A percentile compares a stretch with the other conserved stretches of the same genome.
Evolutionary conservation across 1,140 invertebrate genomes (phyloP).

Genomic region (Brevipalpus yothersi): DNA sequence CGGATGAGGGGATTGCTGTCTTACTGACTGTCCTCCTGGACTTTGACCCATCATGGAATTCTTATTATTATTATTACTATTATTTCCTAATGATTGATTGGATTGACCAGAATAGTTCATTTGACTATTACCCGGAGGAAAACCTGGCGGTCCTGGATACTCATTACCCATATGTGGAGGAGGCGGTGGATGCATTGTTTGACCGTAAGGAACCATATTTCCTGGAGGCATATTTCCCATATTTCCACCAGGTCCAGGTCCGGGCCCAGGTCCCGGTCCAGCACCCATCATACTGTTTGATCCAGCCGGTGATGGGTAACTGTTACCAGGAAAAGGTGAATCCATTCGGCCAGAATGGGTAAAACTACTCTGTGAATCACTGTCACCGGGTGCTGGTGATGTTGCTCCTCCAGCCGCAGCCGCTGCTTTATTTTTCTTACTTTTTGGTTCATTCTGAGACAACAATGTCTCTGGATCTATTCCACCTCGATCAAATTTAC

Average conservation of each 20-base stretch:
- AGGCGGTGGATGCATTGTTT: neutral
- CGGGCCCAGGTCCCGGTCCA: neutral
- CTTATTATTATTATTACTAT: neutral
- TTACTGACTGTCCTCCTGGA: too few relatives aligned
- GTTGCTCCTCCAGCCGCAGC: neutral
- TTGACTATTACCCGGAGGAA: neutral
- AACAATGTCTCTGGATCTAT: conserved; percentile 85
- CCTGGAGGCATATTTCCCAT: neutral
- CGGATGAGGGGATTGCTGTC: neutral
- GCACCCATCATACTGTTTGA: neutral
- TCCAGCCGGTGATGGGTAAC: neutral
- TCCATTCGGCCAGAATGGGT: neutral
- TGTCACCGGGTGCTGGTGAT: neutral
- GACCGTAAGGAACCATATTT: neutral
- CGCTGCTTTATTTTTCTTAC: conserved; percentile 17
- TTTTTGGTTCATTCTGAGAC: conserved; percentile 37
- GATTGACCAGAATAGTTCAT: neutral
- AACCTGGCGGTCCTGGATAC: conserved; percentile 8
- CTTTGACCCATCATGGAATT: too few relatives aligned
- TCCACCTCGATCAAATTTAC: conserved; percentile 82
- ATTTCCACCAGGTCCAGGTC: neutral
- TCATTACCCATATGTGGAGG: conserved; percentile 1
- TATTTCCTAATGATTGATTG: neutral
- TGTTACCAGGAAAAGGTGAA: neutral
- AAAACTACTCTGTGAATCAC: conserved; percentile 2